Evolutionary conservation across 2,797 vertebrate genomes (phyloP).

Genomic region (Remorina albescens): DNA sequence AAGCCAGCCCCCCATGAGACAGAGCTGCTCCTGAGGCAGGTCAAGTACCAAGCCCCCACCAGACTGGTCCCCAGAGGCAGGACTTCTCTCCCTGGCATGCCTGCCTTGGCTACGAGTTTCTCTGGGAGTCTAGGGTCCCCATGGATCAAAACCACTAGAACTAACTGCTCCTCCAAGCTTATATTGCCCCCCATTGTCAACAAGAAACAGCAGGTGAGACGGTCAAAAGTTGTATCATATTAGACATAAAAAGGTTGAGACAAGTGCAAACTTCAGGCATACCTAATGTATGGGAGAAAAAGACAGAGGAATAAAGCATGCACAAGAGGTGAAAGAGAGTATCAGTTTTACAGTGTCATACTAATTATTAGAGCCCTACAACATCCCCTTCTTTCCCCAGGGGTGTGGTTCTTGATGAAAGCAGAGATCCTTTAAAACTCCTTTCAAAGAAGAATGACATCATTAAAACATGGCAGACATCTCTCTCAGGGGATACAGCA

Average conservation of each 20-base stretch:
- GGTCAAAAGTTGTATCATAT: slow-evolving; percentile 4
- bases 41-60: slow-evolving; percentile 82
- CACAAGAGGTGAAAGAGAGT: slow-evolving; percentile 25
- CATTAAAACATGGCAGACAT: slow-evolving; percentile 75
- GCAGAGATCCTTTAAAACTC: slow-evolving; percentile 69
- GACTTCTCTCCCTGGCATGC: slow-evolving; percentile 50
- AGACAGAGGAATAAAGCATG: slow-evolving; percentile 4
- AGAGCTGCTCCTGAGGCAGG: slow-evolving; percentile 89
- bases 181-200: slow-evolving; percentile 87
- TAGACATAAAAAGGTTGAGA: slow-evolving; percentile 28
- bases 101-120: slow-evolving; percentile 40
- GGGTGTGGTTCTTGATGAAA: slow-evolving; percentile 67
- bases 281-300: background rate
- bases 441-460: slow-evolving; percentile 75
- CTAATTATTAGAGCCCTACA: slow-evolving; percentile 56
- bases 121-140: slow-evolving; percentile 58
- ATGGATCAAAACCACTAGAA: slow-evolving; percentile 46
- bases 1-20: slow-evolving; percentile 88
- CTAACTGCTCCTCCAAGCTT: slow-evolving; percentile 58
- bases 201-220: slow-evolving; percentile 89
- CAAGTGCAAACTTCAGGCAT: slow-evolving; percentile 3
- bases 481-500: slow-evolving; percentile 61
- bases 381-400: slow-evolving; percentile 21
- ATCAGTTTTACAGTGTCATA: slow-evolving; percentile 49
- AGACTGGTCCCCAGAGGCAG: slow-evolving; percentile 46